Evolutionary conservation across 2,888 invertebrate genomes (phyloP).

Genomic region (Chironomus tentans): DNA sequence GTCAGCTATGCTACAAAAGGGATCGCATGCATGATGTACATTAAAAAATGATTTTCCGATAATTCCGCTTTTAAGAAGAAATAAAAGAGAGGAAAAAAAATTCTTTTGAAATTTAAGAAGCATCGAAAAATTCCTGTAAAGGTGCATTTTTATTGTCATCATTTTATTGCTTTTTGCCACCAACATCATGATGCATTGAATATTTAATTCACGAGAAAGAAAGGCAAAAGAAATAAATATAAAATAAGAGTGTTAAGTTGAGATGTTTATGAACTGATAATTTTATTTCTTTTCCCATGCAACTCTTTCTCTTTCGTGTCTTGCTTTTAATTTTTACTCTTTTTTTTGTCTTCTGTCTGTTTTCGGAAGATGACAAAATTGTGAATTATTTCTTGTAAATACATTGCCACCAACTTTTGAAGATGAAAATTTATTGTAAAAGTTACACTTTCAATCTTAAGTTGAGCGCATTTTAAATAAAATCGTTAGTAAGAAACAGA

Average conservation of each 20-base stretch:
- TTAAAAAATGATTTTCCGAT: too few species aligned
- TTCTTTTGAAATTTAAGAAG: not conserved
- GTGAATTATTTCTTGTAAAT: not conserved
- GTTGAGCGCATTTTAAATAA: not conserved
- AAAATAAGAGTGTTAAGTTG: conserved; percentile 25
- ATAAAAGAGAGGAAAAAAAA: not conserved
- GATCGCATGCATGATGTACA: too few species aligned
- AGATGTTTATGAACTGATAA: conserved; percentile 26
- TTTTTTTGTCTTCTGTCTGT: not conserved
- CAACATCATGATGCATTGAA: conserved; percentile 5
- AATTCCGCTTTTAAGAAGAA: too few species aligned
- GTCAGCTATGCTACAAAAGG: too few species aligned
- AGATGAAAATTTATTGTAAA: too few species aligned
- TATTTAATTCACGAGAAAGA: conserved; percentile 20
- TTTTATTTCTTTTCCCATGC: conserved; percentile 22
- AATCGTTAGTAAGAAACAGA: too few species aligned
- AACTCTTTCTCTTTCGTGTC: not conserved
- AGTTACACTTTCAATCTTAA: not conserved
- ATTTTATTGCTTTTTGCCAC: conserved; percentile 24
- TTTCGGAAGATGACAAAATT: conserved; percentile 8
- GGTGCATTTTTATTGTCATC: conserved; percentile 27
- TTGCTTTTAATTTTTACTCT: not conserved
- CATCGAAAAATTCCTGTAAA: not conserved
- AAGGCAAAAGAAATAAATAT: conserved; percentile 1
- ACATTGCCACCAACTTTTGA: too few species aligned